These are phyloP conservation scores for Amblyteles armatorius DNA, from an alignment of 2,888 invertebrate species.

Conservation along the genomic window DNA sequence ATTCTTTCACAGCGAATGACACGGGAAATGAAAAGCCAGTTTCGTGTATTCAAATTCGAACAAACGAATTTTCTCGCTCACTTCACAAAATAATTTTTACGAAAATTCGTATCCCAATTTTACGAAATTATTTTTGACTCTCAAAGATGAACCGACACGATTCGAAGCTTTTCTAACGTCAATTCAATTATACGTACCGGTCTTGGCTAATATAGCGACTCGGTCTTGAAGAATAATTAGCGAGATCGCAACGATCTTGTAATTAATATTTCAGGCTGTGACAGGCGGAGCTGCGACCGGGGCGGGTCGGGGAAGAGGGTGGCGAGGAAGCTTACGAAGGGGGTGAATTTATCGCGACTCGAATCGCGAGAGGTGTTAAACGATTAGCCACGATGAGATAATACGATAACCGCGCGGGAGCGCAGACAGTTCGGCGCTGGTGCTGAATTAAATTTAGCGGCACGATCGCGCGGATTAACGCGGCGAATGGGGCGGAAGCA, in stretches of 20 bases:
- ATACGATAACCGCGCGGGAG: slow-evolving; percentile 72
- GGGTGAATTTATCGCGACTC: slow-evolving; percentile 62
- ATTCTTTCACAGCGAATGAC: too few species aligned
- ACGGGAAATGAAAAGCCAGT: too few species aligned
- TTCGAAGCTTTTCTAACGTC: background rate
- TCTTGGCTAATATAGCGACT: background rate
- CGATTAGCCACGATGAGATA: slow-evolving; percentile 77
- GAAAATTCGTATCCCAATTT: too few species aligned
- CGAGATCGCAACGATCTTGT: slow-evolving; percentile 11
- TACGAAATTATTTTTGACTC: too few species aligned
- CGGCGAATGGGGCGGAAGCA: slow-evolving; percentile 64
- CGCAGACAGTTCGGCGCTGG: slow-evolving; percentile 66
- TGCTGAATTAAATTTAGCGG: slow-evolving; percentile 79
- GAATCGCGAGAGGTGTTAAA: slow-evolving; percentile 75
- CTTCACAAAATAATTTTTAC: too few species aligned
- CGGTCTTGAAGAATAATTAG: slow-evolving; percentile 43
- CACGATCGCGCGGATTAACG: slow-evolving; percentile 69
- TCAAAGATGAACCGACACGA: background rate
- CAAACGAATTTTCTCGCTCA: too few species aligned
- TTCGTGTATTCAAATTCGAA: too few species aligned
- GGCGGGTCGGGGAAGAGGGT: background rate
- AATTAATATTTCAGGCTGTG: slow-evolving; percentile 44
- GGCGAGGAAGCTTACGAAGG: slow-evolving; percentile 23
- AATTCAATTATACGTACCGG: background rate
- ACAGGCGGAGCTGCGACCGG: background rate